A percentile compares a stretch with the other conserved stretches of the same genome.
phyloP scores from a whole-genome alignment of 2,888 invertebrate genomes.

The Heliconius aoede region DNA sequence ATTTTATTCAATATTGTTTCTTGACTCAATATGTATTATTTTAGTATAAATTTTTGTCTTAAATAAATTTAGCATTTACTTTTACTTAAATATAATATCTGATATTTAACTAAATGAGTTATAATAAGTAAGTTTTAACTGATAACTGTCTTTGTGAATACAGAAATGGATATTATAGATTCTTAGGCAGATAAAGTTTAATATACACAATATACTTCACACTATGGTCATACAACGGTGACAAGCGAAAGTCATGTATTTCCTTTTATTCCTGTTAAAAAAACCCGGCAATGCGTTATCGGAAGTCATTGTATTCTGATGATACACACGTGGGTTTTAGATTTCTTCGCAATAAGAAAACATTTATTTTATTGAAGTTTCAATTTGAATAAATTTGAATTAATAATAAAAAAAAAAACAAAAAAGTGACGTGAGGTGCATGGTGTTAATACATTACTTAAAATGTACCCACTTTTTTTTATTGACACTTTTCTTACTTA shows the following conservation, averaged over 20 bases:
- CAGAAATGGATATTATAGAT: background rate
- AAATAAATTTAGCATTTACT: background rate
- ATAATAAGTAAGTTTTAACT: no score
- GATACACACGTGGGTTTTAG: background rate
- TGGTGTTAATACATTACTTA: no score
- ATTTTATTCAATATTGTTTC: background rate
- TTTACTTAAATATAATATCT: background rate
- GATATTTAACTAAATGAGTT: background rate
- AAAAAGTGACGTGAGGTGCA: no score
- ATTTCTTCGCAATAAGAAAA: background rate
- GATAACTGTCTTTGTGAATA: background rate
- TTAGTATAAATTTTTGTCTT: background rate
- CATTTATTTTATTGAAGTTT: no score
- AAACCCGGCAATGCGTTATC: constrained; percentile 22
- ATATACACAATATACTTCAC: background rate
- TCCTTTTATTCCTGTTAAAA: constrained; percentile 29
- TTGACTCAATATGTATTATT: background rate
- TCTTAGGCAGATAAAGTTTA: background rate
- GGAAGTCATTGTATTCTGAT: constrained; percentile 11
- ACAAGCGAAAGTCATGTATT: constrained; percentile 17
- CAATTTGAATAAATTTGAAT: no score
- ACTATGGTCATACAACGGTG: constrained; percentile 17
- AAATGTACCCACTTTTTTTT: no score
- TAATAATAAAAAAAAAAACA: no score
- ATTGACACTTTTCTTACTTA: no score